Evolutionary conservation across 2,113 vertebrate genomes (phyloP).

Genomic region (Strix aluco): DNA sequence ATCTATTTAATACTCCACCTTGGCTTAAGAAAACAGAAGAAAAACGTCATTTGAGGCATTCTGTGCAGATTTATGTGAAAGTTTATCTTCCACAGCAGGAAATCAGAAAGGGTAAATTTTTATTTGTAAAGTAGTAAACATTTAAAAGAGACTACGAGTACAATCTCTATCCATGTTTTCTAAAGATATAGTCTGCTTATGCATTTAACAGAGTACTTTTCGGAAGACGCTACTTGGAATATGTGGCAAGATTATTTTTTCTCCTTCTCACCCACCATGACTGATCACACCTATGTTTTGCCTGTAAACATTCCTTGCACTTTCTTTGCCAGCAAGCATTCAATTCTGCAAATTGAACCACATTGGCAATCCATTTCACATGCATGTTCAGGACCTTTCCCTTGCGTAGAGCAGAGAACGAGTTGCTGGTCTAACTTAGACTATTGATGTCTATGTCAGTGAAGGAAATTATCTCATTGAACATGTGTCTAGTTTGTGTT

Average conservation of each 20-base stretch:
- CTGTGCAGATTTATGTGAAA: not conserved
- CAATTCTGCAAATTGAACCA: not conserved
- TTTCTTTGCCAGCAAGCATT: not conserved
- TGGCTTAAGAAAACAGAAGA: not conserved
- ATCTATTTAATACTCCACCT: not conserved
- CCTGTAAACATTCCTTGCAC: not conserved
- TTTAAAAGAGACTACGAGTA: not conserved
- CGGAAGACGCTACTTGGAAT: not conserved
- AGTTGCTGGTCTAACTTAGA: not conserved
- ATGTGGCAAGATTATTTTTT: not conserved
- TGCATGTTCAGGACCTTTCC: fast-evolving
- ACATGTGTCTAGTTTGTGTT: not conserved
- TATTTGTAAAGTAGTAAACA: not conserved
- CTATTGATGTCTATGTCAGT: not conserved
- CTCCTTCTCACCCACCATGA: not conserved
- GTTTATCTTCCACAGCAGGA: not conserved
- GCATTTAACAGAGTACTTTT: not conserved
- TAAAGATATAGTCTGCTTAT: not conserved
- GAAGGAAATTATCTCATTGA: not conserved
- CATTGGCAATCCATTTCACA: not conserved
- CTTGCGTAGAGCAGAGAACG: not conserved
- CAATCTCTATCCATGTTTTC: not conserved
- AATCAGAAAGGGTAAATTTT: not conserved
- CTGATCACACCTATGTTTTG: not conserved
- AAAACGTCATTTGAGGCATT: not conserved